Evolutionary conservation across 2,888 invertebrate species (phyloP), one percentile per base, ranked within the genome.

Genomic region (Luperina testacea): DNA sequence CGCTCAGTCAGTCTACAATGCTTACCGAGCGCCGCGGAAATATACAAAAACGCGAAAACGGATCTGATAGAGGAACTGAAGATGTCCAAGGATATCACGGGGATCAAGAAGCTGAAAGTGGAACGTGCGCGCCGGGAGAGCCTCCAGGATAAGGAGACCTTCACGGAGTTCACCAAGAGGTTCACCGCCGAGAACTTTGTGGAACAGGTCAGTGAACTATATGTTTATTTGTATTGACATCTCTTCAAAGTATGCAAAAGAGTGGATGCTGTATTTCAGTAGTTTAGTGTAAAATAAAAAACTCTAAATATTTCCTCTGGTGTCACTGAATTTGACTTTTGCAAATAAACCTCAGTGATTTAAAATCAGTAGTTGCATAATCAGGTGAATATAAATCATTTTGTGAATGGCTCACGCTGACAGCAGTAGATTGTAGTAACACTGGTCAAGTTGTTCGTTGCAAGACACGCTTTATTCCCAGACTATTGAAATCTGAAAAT

Each of bases 51-150:
- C 73, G 98, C 98, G 85, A 99, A 98, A 94, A 98, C 98, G 48
- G 99, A 99, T 94, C 96, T 99, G 71, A 99, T 99, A 85, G 99
- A 99, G 70, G 99, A 99, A 92, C 95, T 99, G 82, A 99, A 99
- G 95, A 98, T 98, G 97, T 99, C 99, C 68, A 99, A 98, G 94
- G 99, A 99, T 93, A 98, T 99, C 84, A 98, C 98, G 1, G 99
- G 99, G n/a, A 99, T 99, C 76, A 98, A 98, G 95, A 99, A 99
- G 94, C 95, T 99, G 97, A 99, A 99, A 94, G 98, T 99, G 87
- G 99, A 99, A 95, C 97, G 98, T 87, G 98, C 98, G 45, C 98
- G 98, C 92, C 97, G 98, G 86, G 99, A 99, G 93, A 98, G 98
- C 91, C 97, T 98, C 72, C 97, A 98, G 91, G 99, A 99, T 88